Evolutionary conservation across 2,113 vertebrate species (phyloP).

Genomic region (Jacana jacana): DNA sequence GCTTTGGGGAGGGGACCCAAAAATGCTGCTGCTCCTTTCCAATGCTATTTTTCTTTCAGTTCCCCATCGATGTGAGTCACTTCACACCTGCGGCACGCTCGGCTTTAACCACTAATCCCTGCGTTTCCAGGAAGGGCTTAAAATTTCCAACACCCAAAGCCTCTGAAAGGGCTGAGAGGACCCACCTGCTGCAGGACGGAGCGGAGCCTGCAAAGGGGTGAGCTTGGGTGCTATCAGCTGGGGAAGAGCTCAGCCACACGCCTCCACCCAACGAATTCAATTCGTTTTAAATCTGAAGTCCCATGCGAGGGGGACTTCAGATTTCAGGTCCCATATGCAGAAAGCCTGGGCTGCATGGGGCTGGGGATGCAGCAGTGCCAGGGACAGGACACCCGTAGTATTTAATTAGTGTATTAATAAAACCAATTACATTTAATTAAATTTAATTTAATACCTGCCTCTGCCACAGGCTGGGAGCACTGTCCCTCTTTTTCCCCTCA

Average conservation of each 20-base stretch:
- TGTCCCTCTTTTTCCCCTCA: not conserved
- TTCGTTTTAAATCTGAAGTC: not conserved
- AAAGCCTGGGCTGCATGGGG: not conserved
- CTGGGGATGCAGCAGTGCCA: not conserved
- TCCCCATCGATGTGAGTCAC: not conserved
- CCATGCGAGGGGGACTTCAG: too few relatives aligned
- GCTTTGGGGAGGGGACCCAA: not conserved
- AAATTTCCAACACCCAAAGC: not conserved
- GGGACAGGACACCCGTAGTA: rapidly evolving
- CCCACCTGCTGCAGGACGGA: not conserved
- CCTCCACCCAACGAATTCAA: not conserved
- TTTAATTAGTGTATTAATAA: not conserved
- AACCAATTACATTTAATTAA: too few relatives aligned
- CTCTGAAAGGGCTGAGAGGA: not conserved
- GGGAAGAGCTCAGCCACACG: rapidly evolving
- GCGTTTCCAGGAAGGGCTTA: slow-evolving; percentile 22
- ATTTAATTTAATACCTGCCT: not conserved
- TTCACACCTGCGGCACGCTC: not conserved
- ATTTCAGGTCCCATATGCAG: rapidly evolving
- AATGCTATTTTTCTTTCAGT: not conserved
- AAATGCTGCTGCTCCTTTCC: not conserved
- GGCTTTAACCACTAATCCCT: not conserved
- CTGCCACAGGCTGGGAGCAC: not conserved
- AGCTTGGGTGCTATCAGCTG: not conserved
- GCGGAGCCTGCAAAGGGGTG: not conserved